phyloP scores from a whole-genome alignment of 1,140 invertebrate species.

The Bilobella aurantiaca region DNA sequence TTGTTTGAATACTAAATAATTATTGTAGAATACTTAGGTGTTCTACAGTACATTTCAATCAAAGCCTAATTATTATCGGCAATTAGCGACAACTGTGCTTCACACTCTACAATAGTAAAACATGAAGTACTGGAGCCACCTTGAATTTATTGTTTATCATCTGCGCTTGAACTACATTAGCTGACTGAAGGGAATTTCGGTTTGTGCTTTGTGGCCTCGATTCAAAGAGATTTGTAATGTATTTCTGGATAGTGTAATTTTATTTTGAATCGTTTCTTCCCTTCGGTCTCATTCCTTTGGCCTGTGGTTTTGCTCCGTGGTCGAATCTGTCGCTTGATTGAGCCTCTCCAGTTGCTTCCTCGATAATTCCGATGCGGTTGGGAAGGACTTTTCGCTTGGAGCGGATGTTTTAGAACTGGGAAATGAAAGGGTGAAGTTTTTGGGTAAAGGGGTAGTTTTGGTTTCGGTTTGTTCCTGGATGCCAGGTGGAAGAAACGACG shows the following conservation, averaged over 20 bases:
- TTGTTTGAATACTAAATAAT: no score
- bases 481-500: slow-evolving; percentile 2
- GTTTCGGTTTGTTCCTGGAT: background rate
- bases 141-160: slow-evolving; percentile 4
- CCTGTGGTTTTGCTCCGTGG: background rate
- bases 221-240: no score
- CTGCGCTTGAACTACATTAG: no score
- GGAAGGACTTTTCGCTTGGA: background rate
- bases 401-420: background rate
- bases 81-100: slow-evolving; percentile 16
- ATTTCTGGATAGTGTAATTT: no score
- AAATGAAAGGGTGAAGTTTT: background rate
- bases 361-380: background rate
- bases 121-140: background rate
- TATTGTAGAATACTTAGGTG: background rate
- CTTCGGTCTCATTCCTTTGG: slow-evolving; percentile 5
- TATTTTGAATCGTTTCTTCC: no score
- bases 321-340: slow-evolving; percentile 4
- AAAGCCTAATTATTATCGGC: slow-evolving; percentile 18
- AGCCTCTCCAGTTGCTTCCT: background rate
- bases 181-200: no score
- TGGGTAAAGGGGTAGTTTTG: background rate
- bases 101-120: background rate
- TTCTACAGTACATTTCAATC: background rate
- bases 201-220: no score